Base-by-base conservation (phyloP, 2,797 vertebrate genomes). In the Hephaestus fuliginosus region DNA sequence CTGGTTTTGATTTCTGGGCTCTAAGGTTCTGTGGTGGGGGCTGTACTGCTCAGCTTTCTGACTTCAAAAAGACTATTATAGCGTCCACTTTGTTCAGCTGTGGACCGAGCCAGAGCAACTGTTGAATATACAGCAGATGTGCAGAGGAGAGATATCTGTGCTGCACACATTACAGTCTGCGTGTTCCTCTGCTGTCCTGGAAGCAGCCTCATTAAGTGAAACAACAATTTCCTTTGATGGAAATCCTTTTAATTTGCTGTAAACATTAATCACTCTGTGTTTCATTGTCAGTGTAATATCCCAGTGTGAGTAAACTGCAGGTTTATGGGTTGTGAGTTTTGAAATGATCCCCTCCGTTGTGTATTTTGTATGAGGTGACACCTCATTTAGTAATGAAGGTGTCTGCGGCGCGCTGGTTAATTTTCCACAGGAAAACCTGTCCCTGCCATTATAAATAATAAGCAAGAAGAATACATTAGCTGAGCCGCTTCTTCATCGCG, bases 381-480 rank as follows among this genome's bases (percentile, higher is more conserved):
- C 73, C 84, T 87, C 82, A 80, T 88, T 84, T 81, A 30, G 74
- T 88, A 76, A 87, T 86, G 86, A 85, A 89, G 81, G 82, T 74
- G 57, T 85, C 73, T 81, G 80, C 64, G 3, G 66, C 70, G 7
- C 20, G 14, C 51, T 4, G 77, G 62, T 85, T 89, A 64, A 79
- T 90, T 91, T 86, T 48, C 70, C 78, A 33, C 66, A 33, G 30
- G 76, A 63, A 73, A 84, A 82, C 75, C 80, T 82, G 41, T 76
- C 76, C 70, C 62, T 14, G 43, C 70, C 85, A 75, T 88, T 89
- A 89, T 84, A 93, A 91, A 91, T 91, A 92, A 93, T 90, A 89
- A 90, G 88, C 80, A 71, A 79, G 82, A 22, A 5, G 89, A 91
- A 87, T 84, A 82, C 84, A 89, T 91, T 89, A 91, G 72, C 85